Evolutionary conservation across 2,888 invertebrate species (phyloP).

Genomic region (Ditylenchus weischeri): DNA sequence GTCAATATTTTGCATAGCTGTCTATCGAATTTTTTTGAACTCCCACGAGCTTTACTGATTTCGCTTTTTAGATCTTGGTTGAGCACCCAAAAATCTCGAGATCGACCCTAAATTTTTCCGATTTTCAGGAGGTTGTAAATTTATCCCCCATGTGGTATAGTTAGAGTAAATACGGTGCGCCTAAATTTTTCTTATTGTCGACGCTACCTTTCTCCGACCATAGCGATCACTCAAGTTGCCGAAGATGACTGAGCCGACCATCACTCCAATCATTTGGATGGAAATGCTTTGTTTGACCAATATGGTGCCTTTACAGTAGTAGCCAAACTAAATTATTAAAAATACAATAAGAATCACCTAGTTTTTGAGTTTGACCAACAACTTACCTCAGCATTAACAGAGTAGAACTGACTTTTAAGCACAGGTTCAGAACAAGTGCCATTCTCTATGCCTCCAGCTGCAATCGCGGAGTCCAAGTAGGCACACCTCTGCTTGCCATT

Average conservation of each 20-base stretch:
- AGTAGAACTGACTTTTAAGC: conserved; percentile 31
- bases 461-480: conserved; percentile 11
- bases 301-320: conserved; percentile 39
- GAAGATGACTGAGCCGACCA: conserved; percentile 47
- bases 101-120: no score
- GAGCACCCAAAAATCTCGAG: no score
- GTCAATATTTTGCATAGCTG: no score
- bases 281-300: conserved; percentile 49
- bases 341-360: not conserved
- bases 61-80: no score
- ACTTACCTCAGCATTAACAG: conserved; percentile 34
- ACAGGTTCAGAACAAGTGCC: not conserved
- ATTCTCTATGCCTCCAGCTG: conserved; percentile 13
- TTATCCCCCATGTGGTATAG: no score
- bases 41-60: no score
- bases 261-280: conserved; percentile 54
- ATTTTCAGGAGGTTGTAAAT: no score
- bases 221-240: conserved; percentile 43
- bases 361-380: conserved; percentile 4
- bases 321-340: conserved; percentile 31
- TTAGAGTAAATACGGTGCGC: no score
- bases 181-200: no score
- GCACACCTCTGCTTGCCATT: conserved; percentile 25
- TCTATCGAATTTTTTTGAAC: no score
- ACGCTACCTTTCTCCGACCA: conserved; percentile 38